Evolutionary conservation across 2,113 vertebrate species (phyloP).

Genomic region (Amphiprion percula): DNA sequence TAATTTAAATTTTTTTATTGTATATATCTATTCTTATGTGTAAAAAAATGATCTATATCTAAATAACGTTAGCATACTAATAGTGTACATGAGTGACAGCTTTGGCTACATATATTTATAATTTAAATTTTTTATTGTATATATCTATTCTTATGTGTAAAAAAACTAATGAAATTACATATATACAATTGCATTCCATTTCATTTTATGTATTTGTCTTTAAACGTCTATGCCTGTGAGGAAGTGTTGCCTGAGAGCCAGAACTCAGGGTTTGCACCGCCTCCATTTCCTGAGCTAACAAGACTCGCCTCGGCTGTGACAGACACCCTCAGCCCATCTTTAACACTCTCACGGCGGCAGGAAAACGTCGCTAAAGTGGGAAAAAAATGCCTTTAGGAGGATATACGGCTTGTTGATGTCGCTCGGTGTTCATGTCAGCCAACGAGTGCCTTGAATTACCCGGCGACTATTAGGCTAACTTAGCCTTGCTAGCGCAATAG

Average conservation of each 20-base stretch:
- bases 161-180: too few relatives aligned
- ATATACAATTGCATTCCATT: too few relatives aligned
- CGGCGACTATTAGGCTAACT: background rate
- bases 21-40: too few relatives aligned
- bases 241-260: constrained; percentile 34
- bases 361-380: background rate
- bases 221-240: background rate
- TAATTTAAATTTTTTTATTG: too few relatives aligned
- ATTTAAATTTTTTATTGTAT: too few relatives aligned
- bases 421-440: constrained; percentile 5
- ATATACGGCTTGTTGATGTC: background rate
- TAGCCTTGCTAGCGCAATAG: constrained; percentile 37
- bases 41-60: too few relatives aligned
- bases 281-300: constrained; percentile 16
- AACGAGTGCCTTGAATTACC: background rate
- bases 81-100: too few relatives aligned
- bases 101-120: too few relatives aligned
- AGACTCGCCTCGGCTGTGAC: constrained; percentile 47
- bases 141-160: too few relatives aligned
- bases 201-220: too few relatives aligned
- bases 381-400: background rate
- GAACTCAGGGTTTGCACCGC: rapidly evolving
- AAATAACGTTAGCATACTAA: too few relatives aligned
- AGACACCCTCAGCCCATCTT: constrained; percentile 19
- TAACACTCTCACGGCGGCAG: background rate